These are phyloP conservation scores for Eleginops maclovinus DNA, from an alignment of 2,113 vertebrate species.

Conservation along the genomic window DNA sequence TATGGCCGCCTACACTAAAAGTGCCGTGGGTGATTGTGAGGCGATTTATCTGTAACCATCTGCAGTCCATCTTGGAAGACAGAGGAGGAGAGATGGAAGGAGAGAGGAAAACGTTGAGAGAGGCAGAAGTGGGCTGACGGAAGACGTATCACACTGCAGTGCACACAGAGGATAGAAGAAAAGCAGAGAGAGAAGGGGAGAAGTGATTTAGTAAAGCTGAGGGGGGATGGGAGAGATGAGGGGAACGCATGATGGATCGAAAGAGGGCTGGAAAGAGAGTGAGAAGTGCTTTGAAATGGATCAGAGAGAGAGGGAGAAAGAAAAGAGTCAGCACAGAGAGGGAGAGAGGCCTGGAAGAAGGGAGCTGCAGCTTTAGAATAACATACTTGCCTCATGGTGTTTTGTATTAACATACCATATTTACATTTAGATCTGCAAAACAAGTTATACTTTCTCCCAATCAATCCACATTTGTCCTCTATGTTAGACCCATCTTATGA, in stretches of 20 bases:
- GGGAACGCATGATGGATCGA: not conserved
- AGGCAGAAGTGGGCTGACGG: conserved; percentile 29
- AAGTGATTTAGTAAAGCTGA: conserved; percentile 22
- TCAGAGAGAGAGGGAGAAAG: conserved; percentile 32
- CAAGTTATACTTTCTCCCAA: not conserved
- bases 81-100: not conserved
- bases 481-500: not conserved
- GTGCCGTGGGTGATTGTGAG: not conserved
- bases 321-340: conserved; percentile 28
- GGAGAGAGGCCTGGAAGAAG: not conserved
- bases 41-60: not conserved
- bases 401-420: not conserved
- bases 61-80: not conserved
- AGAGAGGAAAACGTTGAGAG: conserved; percentile 15
- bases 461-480: not conserved
- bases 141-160: conserved; percentile 42
- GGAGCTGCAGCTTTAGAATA: not conserved
- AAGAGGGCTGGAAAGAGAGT: conserved; percentile 8
- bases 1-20: not conserved
- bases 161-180: conserved; percentile 15
- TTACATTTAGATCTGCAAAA: not conserved
- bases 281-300: conserved; percentile 26
- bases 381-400: not conserved
- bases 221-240: conserved; percentile 11
- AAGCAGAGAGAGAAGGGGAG: conserved; percentile 2